A percentile compares a stretch with the other conserved stretches of the same genome.
phyloP scores from a whole-genome alignment of 2,888 invertebrate species.

The Amblyjoppa proteus region DNA sequence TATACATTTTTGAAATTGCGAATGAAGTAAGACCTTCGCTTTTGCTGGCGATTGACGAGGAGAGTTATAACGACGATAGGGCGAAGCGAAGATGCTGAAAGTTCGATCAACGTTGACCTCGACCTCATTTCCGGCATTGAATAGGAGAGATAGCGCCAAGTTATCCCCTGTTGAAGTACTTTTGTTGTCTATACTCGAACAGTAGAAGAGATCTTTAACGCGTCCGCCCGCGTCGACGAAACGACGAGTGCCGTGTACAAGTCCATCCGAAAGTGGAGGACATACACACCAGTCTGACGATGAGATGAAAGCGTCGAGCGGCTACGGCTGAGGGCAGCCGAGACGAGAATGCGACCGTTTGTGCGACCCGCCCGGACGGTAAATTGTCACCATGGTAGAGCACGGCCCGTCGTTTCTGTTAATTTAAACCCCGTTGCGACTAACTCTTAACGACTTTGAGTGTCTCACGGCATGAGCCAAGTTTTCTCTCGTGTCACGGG shows the following conservation, averaged over 20 bases:
- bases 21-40: neutral
- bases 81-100: neutral
- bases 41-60: neutral
- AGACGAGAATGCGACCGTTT: conserved; percentile 48
- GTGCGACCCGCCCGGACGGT: conserved; percentile 50
- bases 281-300: conserved; percentile 25
- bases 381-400: conserved; percentile 70
- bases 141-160: neutral
- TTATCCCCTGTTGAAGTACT: conserved; percentile 25
- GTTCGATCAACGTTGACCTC: neutral
- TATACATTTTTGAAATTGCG: neutral
- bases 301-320: conserved; percentile 42
- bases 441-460: conserved; percentile 73
- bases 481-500: conserved; percentile 68
- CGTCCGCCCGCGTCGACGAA: neutral
- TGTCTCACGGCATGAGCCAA: conserved; percentile 66
- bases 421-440: conserved; percentile 73
- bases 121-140: neutral
- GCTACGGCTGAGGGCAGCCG: conserved; percentile 21
- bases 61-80: neutral
- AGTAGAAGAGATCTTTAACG: conserved; percentile 24
- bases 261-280: conserved; percentile 36
- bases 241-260: conserved; percentile 29
- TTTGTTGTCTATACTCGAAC: conserved; percentile 13
- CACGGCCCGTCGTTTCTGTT: conserved; percentile 68